A percentile compares a stretch with the other conserved stretches of the same genome.
Conservation (phyloP, 2,113 vertebrate genomes). For the Gopherus flavomarginatus region DNA sequence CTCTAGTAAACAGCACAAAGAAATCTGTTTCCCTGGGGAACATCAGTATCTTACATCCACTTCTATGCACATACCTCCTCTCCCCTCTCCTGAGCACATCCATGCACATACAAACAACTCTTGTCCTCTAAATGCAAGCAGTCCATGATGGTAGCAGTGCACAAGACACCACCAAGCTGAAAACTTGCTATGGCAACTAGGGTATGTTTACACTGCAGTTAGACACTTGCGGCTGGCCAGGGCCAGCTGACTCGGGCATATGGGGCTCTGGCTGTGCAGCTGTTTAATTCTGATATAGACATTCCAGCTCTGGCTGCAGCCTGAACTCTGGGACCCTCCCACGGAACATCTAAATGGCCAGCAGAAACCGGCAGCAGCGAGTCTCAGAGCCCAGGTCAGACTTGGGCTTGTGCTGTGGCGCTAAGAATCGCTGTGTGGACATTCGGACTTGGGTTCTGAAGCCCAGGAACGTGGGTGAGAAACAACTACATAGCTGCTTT, state of each 20-base stretch:
- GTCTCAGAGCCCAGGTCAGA: neutral
- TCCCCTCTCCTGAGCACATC: fast-evolving
- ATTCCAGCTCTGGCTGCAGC: neutral
- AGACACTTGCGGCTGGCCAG: too few relatives aligned
- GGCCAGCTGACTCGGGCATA: too few relatives aligned
- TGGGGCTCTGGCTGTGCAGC: too few relatives aligned
- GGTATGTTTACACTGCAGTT: too few relatives aligned
- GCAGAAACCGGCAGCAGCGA: neutral
- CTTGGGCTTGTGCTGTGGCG: neutral
- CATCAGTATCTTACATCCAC: neutral
- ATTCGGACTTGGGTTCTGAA: neutral
- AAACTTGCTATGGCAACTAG: neutral
- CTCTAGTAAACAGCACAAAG: slow-evolving; percentile 26
- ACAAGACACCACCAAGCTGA: neutral
- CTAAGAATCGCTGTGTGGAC: neutral
- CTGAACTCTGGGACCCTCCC: neutral
- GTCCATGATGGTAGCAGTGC: fast-evolving
- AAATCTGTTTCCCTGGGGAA: neutral
- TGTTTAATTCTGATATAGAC: neutral
- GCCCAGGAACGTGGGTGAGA: neutral
- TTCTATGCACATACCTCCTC: neutral
- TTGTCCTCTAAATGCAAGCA: neutral
- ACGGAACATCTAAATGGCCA: neutral
- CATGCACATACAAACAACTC: neutral
- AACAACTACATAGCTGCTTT: neutral